Conservation (phyloP, 1,140 invertebrate species). For the Macrosteles quadrilineatus region DNA sequence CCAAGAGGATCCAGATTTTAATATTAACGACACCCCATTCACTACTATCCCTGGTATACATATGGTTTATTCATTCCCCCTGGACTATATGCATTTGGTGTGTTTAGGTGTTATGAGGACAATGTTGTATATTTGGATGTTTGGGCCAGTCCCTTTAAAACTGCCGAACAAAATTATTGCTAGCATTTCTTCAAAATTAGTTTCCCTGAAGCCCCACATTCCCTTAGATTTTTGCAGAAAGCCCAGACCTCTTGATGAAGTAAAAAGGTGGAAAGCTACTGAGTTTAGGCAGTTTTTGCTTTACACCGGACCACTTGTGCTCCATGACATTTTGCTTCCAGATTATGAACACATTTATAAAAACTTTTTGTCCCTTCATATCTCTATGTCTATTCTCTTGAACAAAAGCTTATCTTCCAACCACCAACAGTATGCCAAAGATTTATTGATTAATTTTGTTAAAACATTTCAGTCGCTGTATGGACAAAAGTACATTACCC, state of each 20-base stretch:
- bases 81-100: constrained; percentile 46
- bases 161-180: background rate
- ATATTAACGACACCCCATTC: constrained; percentile 42
- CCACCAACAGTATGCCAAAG: constrained; percentile 13
- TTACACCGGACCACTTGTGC: constrained; percentile 35
- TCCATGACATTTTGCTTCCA: constrained; percentile 7
- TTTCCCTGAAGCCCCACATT: constrained; percentile 32
- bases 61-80: constrained; percentile 40
- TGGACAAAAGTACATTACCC: constrained; percentile 44
- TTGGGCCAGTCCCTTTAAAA: constrained; percentile 20
- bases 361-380: constrained; percentile 4
- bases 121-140: constrained; percentile 45
- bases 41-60: constrained; percentile 41
- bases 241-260: constrained; percentile 38
- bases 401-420: background rate
- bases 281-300: constrained; percentile 50
- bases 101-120: constrained; percentile 50
- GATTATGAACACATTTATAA: constrained; percentile 4
- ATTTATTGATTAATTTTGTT: constrained; percentile 27
- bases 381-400: background rate
- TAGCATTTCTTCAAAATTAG: constrained; percentile 32
- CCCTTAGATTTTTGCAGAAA: constrained; percentile 44
- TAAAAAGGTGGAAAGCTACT: constrained; percentile 46
- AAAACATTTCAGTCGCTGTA: constrained; percentile 32
- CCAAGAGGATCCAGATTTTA: constrained; percentile 45